Evolutionary conservation across 2,113 vertebrate genomes (phyloP), one percentile per base, ranked within the genome.

Genomic region (Mirza zaza): DNA sequence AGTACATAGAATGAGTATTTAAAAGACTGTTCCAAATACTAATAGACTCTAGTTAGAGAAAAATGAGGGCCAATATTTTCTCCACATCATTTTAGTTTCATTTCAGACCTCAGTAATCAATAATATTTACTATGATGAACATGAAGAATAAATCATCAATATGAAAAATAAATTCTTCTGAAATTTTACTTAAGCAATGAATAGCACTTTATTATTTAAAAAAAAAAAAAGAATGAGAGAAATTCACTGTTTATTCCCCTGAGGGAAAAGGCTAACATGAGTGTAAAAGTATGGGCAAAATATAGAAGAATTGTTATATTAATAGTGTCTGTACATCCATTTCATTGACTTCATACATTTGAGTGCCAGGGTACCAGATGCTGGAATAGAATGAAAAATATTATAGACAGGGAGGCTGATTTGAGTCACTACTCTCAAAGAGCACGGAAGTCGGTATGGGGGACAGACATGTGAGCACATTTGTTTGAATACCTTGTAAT

Each of bases 131-230:
- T 27, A 32, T 50, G 67, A 76, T 70, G 39, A 85, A 81, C 36
- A 57, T 39, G 45, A 75, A 75, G 32, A 50, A 34, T 77, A 75
- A 73, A 75, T 80, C 50, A 27, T 90, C 50, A 57, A 36, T 48
- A n/a, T 42, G 18, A 92, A 92, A 63, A 87, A 75, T 79, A 81
- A 87, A 73, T 48, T 92, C n/a, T 82, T 84, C 80, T 86, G 81
- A 97, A 84, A 76, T 45, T 87, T 63, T 94, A 21, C 12, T 45
- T 79, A 95, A 92, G n/a, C 71, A 55, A 32, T 95, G 80, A 59
- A 68, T 87, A 87, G 27, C 39, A 11, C 55, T 77, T 83, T 79
- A 63, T 68, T 88, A 71, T 71, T 87, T 70, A 36, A 55, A 86
- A 90, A 2, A 39, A 55, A 7, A 63, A 63, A 42, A n/a, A 63